phyloP scores from a whole-genome alignment of 2,888 invertebrate genomes.

The Strigamia transsilvanica region DNA sequence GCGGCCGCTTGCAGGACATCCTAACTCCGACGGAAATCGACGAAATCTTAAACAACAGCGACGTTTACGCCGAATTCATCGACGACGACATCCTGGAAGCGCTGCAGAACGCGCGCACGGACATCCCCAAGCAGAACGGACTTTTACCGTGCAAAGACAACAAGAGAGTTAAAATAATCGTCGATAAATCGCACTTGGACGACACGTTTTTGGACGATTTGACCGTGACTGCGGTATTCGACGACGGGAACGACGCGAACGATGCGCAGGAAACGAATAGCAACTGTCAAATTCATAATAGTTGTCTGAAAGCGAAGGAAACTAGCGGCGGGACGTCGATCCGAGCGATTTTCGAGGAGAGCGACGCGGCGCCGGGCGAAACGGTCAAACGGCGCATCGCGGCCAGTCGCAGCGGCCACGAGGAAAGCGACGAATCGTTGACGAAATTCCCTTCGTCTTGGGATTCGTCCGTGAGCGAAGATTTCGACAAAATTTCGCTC shows the following conservation, averaged over 20 bases:
- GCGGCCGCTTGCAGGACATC: slow-evolving; percentile 61
- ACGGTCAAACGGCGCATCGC: background rate
- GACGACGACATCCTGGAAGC: slow-evolving; percentile 61
- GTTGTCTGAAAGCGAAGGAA: background rate
- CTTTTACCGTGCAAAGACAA: background rate
- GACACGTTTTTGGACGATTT: slow-evolving; percentile 43
- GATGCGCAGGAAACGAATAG: background rate
- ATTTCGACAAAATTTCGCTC: background rate
- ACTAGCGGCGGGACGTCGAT: background rate
- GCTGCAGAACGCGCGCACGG: slow-evolving; percentile 54
- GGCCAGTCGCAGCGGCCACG: background rate
- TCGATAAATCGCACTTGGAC: slow-evolving; percentile 4
- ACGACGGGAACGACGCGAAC: background rate
- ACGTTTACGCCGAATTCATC: slow-evolving; percentile 60
- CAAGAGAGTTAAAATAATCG: slow-evolving; percentile 14
- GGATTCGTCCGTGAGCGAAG: background rate
- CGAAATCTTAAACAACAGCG: slow-evolving; percentile 61
- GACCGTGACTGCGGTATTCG: slow-evolving; percentile 51
- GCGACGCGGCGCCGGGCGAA: background rate
- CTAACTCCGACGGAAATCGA: slow-evolving; percentile 61
- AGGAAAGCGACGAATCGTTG: background rate
- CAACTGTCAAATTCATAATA: background rate
- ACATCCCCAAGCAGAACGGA: slow-evolving; percentile 11
- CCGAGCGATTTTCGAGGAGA: background rate
- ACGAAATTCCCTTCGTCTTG: background rate